These are phyloP conservation scores for Junonia oenone DNA, from an alignment of 2,888 invertebrate species.

Conservation along the genomic window DNA sequence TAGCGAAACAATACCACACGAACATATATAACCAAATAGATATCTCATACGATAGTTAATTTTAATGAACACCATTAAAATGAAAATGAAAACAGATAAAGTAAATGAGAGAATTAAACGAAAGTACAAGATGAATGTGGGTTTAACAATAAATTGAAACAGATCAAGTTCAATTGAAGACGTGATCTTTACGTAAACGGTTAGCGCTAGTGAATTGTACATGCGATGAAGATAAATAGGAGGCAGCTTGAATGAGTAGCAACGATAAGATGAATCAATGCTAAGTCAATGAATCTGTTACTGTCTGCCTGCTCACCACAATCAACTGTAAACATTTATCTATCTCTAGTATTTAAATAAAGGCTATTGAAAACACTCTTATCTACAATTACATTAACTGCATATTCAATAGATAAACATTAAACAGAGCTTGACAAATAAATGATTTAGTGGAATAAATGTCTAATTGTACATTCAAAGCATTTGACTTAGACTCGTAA, in stretches of 20 bases:
- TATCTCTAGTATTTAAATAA: not conserved
- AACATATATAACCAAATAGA: not conserved
- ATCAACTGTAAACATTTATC: constrained; percentile 6
- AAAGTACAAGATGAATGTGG: not conserved
- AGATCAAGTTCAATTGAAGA: constrained; percentile 26
- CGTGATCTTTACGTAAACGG: constrained; percentile 25
- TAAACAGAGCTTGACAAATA: not conserved
- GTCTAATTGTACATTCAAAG: constrained; percentile 6
- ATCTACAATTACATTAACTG: not conserved
- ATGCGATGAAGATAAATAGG: constrained; percentile 30
- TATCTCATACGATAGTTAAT: not conserved
- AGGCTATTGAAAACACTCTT: not conserved
- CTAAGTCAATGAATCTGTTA: constrained; percentile 18
- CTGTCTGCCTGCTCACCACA: constrained; percentile 9
- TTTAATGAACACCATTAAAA: not conserved
- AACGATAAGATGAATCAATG: constrained; percentile 30
- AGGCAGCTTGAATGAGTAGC: constrained; percentile 20
- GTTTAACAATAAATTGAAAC: constrained; percentile 25
- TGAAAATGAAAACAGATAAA: not conserved
- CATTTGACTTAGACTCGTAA: constrained; percentile 10
- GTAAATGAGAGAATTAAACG: not conserved
- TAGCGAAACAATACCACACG: not conserved
- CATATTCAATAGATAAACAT: not conserved
- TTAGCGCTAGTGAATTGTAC: constrained; percentile 21
- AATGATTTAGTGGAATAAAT: not conserved